Evolutionary conservation across 2,797 vertebrate genomes (phyloP).

Genomic region (Bradypodion ventrale): DNA sequence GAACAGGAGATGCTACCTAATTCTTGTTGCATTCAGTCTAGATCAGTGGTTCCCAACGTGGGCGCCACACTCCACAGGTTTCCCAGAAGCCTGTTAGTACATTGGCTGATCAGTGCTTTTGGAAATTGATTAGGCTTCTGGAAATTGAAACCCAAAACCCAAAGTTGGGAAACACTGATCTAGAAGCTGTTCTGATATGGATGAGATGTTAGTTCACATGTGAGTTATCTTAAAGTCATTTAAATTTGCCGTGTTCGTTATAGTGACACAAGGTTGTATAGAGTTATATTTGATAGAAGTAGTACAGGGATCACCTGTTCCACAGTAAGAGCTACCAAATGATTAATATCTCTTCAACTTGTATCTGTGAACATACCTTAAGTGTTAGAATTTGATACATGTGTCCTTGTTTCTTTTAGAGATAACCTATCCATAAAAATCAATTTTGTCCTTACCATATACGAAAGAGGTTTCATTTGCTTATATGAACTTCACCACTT

Average conservation of each 20-base stretch:
- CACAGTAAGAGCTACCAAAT: background rate
- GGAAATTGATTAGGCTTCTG: no score
- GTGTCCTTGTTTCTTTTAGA: background rate
- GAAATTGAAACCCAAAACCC: no score
- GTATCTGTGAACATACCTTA: background rate
- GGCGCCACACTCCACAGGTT: no score
- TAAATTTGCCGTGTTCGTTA: background rate
- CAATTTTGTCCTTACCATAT: background rate
- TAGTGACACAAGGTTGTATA: background rate
- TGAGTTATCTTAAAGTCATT: background rate
- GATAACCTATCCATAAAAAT: background rate
- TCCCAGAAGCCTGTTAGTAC: no score
- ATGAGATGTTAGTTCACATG: background rate
- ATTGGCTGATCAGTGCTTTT: no score
- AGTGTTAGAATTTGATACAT: background rate
- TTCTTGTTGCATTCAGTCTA: background rate
- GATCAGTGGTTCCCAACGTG: no score
- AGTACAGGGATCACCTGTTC: no score
- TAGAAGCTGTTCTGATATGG: background rate
- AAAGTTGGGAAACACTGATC: no score
- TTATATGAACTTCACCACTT: conserved; percentile 2
- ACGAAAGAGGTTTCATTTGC: background rate
- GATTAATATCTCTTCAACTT: background rate
- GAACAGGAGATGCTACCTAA: background rate
- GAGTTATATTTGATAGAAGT: background rate